phyloP scores from a whole-genome alignment of 2,113 vertebrate genomes.

The Rattus norvegicus region GRCr8 NC_086028.1:92421001-92421500 shows the following conservation, averaged over 20 bases:
- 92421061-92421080: not conserved
- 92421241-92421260: not conserved
- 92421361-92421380: not conserved
- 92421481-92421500: not conserved
- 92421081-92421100: not conserved
- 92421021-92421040: not conserved
- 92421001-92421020: not conserved
- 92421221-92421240: not conserved
- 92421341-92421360: not conserved
- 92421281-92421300: not conserved
- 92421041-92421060: not conserved
- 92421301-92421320: not conserved
- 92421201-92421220: not conserved
- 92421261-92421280: not conserved
- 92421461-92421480: not conserved
- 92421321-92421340: not conserved
- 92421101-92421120: not conserved
- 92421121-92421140: not conserved
- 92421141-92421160: no score
- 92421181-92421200: not conserved
- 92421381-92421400: not conserved
- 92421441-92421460: constrained; percentile 31
- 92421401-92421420: not conserved
- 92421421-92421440: not conserved
- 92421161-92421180: not conserved